Evolutionary conservation across 2,888 invertebrate species (phyloP), one percentile per base, ranked within the genome.

Genomic region (Bhutanitis thaidina): DNA sequence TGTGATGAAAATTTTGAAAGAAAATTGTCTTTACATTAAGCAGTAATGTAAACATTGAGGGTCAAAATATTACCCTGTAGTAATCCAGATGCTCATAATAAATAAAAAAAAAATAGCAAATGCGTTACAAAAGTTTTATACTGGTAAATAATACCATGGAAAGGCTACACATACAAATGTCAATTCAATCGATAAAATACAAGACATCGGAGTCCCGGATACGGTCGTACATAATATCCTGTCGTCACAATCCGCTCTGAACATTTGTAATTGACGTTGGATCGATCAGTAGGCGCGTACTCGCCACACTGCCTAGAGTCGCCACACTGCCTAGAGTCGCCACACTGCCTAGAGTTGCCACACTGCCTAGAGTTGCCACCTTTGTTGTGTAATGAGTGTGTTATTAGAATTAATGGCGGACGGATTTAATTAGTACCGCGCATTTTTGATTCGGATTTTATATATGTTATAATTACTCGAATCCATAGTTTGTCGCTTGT

Each of bases 141-240:
- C n/a, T n/a, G 9, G 3, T 15, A 36, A 15, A 15, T 41, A 15
- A 3, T 5, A 34, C 12, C 34, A 34, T 3, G 12, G 12, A 3
- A 34, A 32, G 49, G 16, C 25, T 30, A 20, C 16, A 34, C n/a
- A 35, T 20, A 7, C 32, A 9, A 13, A 39, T n/a, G 34, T 7
- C 7, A 34, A 13, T n/a, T 12, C 16, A 30, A 51, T 51, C 49
- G 51, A 51, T 51, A 44, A 20, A 20, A 40, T 41, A 35, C 49
- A 43, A 45, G 45, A 51, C 39, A 51, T 14, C 25, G 12, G 39
- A 45, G 29, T 39, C 16, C 38, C 51, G 51, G 51, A 51, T 51
- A 39, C 34, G 50, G 40, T 40, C 40, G 40, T 29, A 45, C 40
- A 36, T 35, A 34, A 48, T 35, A 51, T 51, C 51, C 51, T 51